Evolutionary conservation across 2,888 invertebrate genomes (phyloP), one percentile per base, ranked within the genome.

Genomic region (Harmothoe impar): DNA sequence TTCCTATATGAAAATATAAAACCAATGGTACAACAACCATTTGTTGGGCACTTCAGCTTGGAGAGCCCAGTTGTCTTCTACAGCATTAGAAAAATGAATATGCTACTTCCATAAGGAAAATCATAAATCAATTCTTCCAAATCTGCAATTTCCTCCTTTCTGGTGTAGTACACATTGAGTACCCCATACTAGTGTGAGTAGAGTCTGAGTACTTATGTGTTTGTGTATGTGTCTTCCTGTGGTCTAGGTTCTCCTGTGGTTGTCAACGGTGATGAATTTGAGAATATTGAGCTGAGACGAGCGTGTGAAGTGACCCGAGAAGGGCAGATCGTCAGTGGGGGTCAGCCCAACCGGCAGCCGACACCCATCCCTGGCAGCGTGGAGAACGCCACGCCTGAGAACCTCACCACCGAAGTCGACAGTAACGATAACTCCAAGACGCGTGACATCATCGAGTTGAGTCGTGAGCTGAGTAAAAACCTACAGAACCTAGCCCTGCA

Each of bases 231-330:
- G 56, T 90, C 62, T 62, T 20, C 62, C 62, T 15, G 10, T 43
- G 3, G 20, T 62, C 10, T 68, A 96, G 96, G 95, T 56, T 95
- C 95, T n/a, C 95, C 95, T 10, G 94, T 96, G 20, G 93, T 95
- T 77, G 94, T 95, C 86, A 95, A 95, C 91, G 96, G 95, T 23
- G 95, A 95, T 91, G 96, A 96, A 92, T 96, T 94, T 93, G 95
- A 95, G 91, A 95, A 95, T 91, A 95, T 95, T 29, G 95, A 95
- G 91, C 88, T 93, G 25, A 68, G 90, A 35, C 78, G 68, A 17
- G 77, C 85, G 5, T n/a, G 56, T 56, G 91, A 91, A 17, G 86
- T 89, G 23, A 78, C 31, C 85, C 62, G 81, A 51, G 89, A 89
- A 33, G 78, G 78, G 7, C 77, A 72, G 68, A 35, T 68, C 20